A percentile compares a stretch with the other conserved stretches of the same genome.
These are phyloP conservation scores for Steinernema feltiae DNA, from an alignment of 1,140 invertebrate species.

Conservation along the genomic window DNA sequence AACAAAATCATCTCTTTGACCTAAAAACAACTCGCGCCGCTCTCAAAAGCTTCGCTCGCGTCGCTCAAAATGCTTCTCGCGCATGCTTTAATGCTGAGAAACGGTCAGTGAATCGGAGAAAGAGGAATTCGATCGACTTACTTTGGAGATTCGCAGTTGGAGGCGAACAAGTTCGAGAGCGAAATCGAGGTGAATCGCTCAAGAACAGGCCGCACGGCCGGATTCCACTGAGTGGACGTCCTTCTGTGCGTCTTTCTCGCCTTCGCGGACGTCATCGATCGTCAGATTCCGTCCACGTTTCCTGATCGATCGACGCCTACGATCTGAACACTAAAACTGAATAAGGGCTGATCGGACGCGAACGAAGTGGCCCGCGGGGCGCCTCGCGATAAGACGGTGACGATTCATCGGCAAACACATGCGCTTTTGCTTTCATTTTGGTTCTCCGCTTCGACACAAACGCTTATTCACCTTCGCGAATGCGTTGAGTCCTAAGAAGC, in stretches of 20 bases:
- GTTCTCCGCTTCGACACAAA: neutral
- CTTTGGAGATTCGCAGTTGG: neutral
- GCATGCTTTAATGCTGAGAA: too few relatives aligned
- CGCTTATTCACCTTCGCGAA: neutral
- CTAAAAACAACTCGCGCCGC: too few relatives aligned
- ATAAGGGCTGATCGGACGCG: neutral
- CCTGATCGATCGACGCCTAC: neutral
- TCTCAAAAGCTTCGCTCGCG: too few relatives aligned
- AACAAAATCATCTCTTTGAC: neutral
- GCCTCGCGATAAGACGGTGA: neutral
- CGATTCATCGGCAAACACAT: slow-evolving; percentile 8
- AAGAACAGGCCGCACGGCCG: neutral
- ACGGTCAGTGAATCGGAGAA: too few relatives aligned
- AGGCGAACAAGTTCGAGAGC: neutral
- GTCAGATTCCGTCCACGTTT: neutral
- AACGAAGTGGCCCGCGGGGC: neutral
- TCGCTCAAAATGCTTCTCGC: too few relatives aligned
- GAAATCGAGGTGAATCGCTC: neutral
- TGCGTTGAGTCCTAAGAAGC: neutral
- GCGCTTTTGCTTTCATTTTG: neutral
- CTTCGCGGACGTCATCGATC: neutral
- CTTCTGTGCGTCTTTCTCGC: neutral
- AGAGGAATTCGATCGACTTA: neutral
- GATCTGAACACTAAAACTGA: neutral
- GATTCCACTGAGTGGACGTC: neutral